phyloP scores from a whole-genome alignment of 2,113 vertebrate genomes.

The Syrmaticus mikado region DNA sequence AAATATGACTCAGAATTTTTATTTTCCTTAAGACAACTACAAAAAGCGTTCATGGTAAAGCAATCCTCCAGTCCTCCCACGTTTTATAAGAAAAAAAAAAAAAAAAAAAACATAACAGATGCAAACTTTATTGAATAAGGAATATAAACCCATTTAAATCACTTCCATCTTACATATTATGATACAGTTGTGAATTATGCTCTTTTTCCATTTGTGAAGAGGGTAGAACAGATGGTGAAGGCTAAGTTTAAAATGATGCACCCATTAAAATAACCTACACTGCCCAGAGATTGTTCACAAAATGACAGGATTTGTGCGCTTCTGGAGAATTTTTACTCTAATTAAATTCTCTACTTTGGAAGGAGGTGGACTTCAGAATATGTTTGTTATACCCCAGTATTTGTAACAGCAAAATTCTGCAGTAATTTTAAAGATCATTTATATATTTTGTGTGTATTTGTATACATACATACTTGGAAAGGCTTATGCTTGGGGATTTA shows the following conservation, averaged over 20 bases:
- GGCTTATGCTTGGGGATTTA: neutral
- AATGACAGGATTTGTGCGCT: neutral
- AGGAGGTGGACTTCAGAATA: neutral
- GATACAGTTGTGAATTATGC: neutral
- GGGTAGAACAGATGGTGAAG: neutral
- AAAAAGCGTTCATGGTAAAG: neutral
- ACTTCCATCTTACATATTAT: slow-evolving; percentile 18
- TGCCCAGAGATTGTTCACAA: neutral
- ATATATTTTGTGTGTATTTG: neutral
- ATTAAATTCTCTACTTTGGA: neutral
- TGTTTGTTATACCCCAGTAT: neutral
- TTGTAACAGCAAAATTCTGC: neutral
- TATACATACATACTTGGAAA: neutral
- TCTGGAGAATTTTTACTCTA: neutral
- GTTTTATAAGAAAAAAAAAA: neutral
- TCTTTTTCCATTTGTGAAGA: slow-evolving; percentile 27
- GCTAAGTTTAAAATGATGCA: slow-evolving; percentile 15
- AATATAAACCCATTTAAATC: slow-evolving; percentile 28
- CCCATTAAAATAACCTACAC: slow-evolving; percentile 1
- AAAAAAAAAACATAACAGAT: neutral
- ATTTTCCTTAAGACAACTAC: neutral
- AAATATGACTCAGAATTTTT: neutral
- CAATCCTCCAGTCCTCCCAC: neutral
- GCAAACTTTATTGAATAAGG: slow-evolving; percentile 15
- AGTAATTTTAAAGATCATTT: neutral